A percentile compares a stretch with the other conserved stretches of the same genome.
These are phyloP conservation scores for Oscheius onirici DNA, from an alignment of 2,888 invertebrate species.

Conservation along the genomic window DNA sequence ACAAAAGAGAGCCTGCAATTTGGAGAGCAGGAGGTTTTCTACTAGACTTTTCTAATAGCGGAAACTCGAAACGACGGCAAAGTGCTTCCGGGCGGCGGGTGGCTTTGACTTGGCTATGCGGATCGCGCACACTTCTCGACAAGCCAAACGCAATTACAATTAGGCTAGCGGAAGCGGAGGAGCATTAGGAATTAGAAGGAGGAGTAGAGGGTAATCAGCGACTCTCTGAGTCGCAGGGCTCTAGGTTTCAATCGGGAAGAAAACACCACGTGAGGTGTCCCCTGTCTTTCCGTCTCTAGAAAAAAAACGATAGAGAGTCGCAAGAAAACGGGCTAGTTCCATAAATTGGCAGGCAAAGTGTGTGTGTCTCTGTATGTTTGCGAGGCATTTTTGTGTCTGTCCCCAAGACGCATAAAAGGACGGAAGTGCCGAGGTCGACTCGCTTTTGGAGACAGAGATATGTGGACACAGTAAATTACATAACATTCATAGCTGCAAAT, in stretches of 20 bases:
- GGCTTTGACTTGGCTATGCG: slow-evolving; percentile 20
- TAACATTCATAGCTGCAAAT: not conserved
- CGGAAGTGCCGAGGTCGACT: slow-evolving; percentile 15
- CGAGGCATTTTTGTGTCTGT: not conserved
- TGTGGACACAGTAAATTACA: not conserved
- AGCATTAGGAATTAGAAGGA: slow-evolving; percentile 19
- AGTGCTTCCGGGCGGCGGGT: slow-evolving; percentile 24
- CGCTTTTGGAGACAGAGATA: not conserved
- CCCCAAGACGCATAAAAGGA: not conserved
- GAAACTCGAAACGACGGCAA: not conserved
- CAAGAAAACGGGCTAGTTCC: not conserved
- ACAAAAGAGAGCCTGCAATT: slow-evolving; percentile 14
- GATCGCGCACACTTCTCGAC: not conserved
- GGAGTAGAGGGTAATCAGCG: slow-evolving; percentile 6
- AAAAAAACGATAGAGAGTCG: slow-evolving; percentile 15
- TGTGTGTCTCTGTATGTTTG: not conserved
- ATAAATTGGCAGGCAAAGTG: not conserved
- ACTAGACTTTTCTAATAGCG: not conserved
- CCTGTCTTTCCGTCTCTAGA: not conserved
- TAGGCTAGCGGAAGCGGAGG: slow-evolving; percentile 13
- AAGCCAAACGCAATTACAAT: slow-evolving; percentile 22
- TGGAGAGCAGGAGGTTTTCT: too few species aligned
- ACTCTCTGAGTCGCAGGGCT: not conserved
- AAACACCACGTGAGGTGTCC: not conserved
- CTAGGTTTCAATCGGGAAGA: too few species aligned